Percentiles rank a stretch among this genome's conserved stretches.
phyloP scores from a whole-genome alignment of 2,888 invertebrate species.

The Pachliopta kotzebuea region DNA sequence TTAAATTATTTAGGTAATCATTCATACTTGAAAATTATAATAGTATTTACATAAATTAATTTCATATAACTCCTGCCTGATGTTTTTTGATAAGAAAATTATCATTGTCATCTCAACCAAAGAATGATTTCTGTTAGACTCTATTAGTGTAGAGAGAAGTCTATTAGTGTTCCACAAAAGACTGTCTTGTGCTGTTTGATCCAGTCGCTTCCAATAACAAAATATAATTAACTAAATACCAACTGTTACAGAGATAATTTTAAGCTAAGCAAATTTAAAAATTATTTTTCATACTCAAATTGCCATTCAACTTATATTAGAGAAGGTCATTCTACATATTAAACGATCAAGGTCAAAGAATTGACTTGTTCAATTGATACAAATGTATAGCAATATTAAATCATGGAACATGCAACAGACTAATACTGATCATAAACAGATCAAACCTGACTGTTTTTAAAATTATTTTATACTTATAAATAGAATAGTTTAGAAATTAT shows the following conservation, averaged over 20 bases:
- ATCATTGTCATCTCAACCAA: too few relatives aligned
- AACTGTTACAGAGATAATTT: background rate
- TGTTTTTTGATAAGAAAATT: too few relatives aligned
- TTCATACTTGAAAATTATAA: too few relatives aligned
- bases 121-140: too few relatives aligned
- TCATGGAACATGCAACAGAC: slow-evolving; percentile 3
- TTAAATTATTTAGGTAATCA: too few relatives aligned
- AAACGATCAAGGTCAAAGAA: slow-evolving; percentile 26
- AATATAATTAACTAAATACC: background rate
- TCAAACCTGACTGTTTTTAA: background rate
- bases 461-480: background rate
- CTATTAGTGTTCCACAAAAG: too few relatives aligned
- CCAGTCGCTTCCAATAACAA: too few relatives aligned
- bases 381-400: slow-evolving; percentile 23
- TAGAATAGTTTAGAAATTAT: too few relatives aligned
- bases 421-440: background rate
- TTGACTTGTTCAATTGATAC: slow-evolving; percentile 29
- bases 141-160: too few relatives aligned
- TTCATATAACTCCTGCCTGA: too few relatives aligned
- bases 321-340: slow-evolving; percentile 11
- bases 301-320: background rate
- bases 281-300: background rate
- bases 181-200: too few relatives aligned
- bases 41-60: too few relatives aligned
- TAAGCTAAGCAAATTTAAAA: background rate